Evolutionary conservation across 2,113 vertebrate genomes (phyloP).

Genomic region (Sprattus sprattus): DNA sequence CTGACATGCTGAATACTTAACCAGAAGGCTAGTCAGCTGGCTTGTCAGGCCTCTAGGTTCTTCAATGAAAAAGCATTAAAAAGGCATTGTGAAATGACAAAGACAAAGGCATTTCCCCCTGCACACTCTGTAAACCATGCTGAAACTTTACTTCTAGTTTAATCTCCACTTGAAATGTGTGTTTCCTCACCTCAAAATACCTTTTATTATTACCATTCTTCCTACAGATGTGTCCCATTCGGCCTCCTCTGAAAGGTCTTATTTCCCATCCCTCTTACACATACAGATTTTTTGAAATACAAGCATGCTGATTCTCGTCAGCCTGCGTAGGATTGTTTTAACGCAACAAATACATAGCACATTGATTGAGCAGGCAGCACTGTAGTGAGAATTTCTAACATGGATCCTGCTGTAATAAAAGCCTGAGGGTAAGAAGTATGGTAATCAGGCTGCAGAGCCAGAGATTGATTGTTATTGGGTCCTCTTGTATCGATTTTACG

Average conservation of each 20-base stretch:
- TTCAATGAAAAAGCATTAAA: background rate
- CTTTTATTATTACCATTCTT: background rate
- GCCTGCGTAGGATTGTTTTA: conserved; percentile 27
- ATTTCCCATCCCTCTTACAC: background rate
- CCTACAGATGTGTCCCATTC: background rate
- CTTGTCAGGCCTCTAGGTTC: background rate
- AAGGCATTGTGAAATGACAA: background rate
- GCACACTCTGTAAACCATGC: background rate
- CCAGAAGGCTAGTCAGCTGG: conserved; percentile 1
- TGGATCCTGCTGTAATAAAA: conserved; percentile 38
- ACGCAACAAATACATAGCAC: conserved; percentile 28
- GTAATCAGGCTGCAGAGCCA: conserved; percentile 28
- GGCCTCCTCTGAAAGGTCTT: background rate
- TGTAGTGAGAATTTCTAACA: conserved; percentile 40
- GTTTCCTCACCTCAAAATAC: background rate
- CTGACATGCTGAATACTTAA: conserved; percentile 26
- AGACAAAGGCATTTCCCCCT: background rate
- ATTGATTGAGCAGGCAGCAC: conserved; percentile 34
- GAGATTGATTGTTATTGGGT: conserved; percentile 45
- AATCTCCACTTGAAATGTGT: background rate
- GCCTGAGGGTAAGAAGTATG: background rate
- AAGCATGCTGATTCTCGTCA: background rate
- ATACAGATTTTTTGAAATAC: background rate
- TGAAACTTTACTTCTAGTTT: too few relatives aligned
- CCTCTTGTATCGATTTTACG: conserved; percentile 47